Evolutionary conservation across 2,113 vertebrate species (phyloP).

Genomic region (Brienomyrus brachyistius): DNA sequence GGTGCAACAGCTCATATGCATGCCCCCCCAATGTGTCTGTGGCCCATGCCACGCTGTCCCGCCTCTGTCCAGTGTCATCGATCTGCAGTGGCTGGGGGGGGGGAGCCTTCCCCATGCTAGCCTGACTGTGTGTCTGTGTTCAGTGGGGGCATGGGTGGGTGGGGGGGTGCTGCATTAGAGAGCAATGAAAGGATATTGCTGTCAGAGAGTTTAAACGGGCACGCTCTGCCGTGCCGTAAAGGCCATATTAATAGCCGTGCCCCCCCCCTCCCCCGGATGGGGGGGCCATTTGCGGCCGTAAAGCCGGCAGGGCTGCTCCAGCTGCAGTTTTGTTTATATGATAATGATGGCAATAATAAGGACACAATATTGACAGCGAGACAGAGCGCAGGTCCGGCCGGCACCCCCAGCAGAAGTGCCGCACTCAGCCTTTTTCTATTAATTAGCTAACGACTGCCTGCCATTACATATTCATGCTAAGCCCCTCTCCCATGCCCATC

Average conservation of each 20-base stretch:
- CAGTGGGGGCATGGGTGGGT: not conserved
- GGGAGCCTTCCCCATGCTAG: not conserved
- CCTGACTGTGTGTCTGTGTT: not conserved
- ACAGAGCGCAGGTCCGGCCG: not conserved
- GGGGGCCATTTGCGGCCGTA: not conserved
- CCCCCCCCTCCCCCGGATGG: not conserved
- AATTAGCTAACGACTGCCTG: constrained; percentile 72
- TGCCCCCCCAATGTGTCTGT: not conserved
- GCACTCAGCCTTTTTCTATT: constrained; percentile 68
- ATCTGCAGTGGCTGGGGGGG: not conserved
- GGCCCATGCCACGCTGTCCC: not conserved
- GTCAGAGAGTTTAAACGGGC: constrained; percentile 25
- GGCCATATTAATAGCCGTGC: constrained; percentile 10
- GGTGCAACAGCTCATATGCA: not conserved
- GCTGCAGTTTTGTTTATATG: constrained; percentile 12
- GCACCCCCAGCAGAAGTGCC: constrained; percentile 30
- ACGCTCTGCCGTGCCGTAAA: not conserved
- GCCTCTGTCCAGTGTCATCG: not conserved
- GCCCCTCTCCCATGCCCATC: not conserved
- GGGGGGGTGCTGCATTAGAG: not conserved
- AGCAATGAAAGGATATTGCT: constrained; percentile 29
- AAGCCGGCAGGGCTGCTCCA: not conserved
- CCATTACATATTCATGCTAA: constrained; percentile 49
- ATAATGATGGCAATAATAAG: constrained; percentile 17
- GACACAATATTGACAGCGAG: constrained; percentile 18